Base-by-base conservation (phyloP, 2,888 invertebrate species). In the Galeopsomyia nigrocyanea region DNA sequence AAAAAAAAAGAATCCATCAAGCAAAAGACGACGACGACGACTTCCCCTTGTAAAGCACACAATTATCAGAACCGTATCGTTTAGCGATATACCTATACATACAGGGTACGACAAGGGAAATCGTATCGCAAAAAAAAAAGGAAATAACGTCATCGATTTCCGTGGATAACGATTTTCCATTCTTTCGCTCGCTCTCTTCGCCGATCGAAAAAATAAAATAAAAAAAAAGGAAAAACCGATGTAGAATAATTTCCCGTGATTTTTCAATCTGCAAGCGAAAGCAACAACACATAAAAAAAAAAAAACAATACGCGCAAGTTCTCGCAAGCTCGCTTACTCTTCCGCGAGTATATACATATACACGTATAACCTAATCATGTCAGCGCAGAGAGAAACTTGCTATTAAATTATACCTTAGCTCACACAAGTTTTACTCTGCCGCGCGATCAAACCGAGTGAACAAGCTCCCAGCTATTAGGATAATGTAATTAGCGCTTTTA, bases 1-100 rank as follows among this genome's bases (percentile, higher is more conserved):
- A 74, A 53, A 17, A 75, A 69, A 68, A 76, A 67, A 51, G 47
- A 62, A 63, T 68, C 58, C 31, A 31, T 31, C 31, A 31, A 7
- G 3, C 7, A 64, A 51, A 58, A 50, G 21, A 63, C n/a, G n/a
- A 60, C 53, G 47, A 19, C 21, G 49, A 9, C 16, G 21, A 22
- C 46, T 60, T 62, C 16, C 22, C 21, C 17, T 50, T 53, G 39
- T 53, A 16, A 46, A 39, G 19, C 22, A 9, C 26, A 19, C 47
- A 57, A 70, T 71, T 61, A 71, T 21, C 17, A 17, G 55, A 61
- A n/a, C 55, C n/a, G 58, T 55, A 71, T 65, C 50, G 58, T 60
- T 50, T 22, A 14, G 51, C 51, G 19, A 68, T 49, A 62, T 14
- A 58, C 17, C 26, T 26, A 26, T 5, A 5, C 26, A 49, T 31